A percentile compares a stretch with the other conserved stretches of the same genome.
These are phyloP conservation scores for Henricia sp. DNA, from an alignment of 53 echinoderm and acorn worm species.

Conservation along the genomic window DNA sequence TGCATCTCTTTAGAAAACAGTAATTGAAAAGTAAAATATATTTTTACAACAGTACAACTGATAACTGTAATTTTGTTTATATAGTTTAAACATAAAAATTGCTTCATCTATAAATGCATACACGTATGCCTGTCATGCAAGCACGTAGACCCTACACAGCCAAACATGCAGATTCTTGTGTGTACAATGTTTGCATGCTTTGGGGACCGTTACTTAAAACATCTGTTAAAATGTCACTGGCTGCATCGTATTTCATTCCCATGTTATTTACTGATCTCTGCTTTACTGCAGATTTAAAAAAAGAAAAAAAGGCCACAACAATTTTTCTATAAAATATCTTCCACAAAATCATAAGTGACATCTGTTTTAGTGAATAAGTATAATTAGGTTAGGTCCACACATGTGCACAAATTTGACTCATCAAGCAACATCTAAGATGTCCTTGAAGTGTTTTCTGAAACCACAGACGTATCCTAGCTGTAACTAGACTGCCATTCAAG, in stretches of 20 bases:
- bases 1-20: background rate
- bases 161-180: background rate
- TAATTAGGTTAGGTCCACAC: too few relatives aligned
- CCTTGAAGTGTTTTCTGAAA: background rate
- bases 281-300: too few relatives aligned
- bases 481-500: background rate
- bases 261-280: too few relatives aligned
- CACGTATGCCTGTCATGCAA: background rate
- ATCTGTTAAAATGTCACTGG: too few relatives aligned
- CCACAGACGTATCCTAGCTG: background rate
- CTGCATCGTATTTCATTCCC: too few relatives aligned
- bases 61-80: background rate
- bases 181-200: too few relatives aligned
- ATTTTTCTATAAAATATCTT: too few relatives aligned
- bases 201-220: too few relatives aligned
- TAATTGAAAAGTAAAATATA: background rate
- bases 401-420: background rate
- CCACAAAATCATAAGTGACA: too few relatives aligned
- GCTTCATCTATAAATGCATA: too few relatives aligned
- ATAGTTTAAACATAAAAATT: background rate
- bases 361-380: too few relatives aligned
- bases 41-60: background rate
- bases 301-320: too few relatives aligned
- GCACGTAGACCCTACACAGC: background rate
- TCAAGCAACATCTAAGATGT: conserved; percentile 11